Base-by-base conservation (phyloP, 2,888 invertebrate species). In the Aleiodes alternator region DNA sequence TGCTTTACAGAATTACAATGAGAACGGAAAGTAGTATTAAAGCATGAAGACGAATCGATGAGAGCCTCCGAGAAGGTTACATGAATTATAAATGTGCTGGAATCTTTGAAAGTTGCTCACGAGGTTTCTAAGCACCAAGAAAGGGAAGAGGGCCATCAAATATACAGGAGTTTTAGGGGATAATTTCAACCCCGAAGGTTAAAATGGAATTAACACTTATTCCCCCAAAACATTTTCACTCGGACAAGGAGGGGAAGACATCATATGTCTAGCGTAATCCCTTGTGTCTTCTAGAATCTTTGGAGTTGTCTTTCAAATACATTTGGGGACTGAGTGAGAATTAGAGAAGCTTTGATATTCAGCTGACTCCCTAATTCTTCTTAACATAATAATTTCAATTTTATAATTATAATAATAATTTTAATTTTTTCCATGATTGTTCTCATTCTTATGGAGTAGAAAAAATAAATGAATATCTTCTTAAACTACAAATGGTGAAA, bases 161-260 rank as follows among this genome's bases (percentile, higher is more conserved):
- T 88, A 89, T 88, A 85, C 85, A 89, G 82, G 80, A 84, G 83
- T 86, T 85, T 88, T 87, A 84, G 87, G 84, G 85, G 86, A 85
- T 86, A 87, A 86, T 88, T 88, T 82, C 83, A 79, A 81, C 72
- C 72, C 57, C 59, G 61, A 72, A 59, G 76, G 74, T 76, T 80
- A 69, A 73, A 79, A 77, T 77, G 75, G 75, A 79, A 76, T 79
- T 76, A 76, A 78, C 78, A 76, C 76, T 56, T 43, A 51, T 73
- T 61, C 61, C 61, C 61, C 34, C 23, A 7, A 38, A 38, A 23
- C 43, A 64, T 66, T 50, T 51, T n/a, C 51, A 68, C 51, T 68
- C 29, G 68, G 51, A 50, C 68, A 68, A 68, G 51, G 29, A 68
- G 31, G 51, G 66, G 66, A 29, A 31, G 50, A 11, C 29, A 51